Percentiles rank a stretch among this genome's conserved stretches.
Evolutionary conservation across 2,888 invertebrate genomes (phyloP).

Genomic region (Pammene fasciana): DNA sequence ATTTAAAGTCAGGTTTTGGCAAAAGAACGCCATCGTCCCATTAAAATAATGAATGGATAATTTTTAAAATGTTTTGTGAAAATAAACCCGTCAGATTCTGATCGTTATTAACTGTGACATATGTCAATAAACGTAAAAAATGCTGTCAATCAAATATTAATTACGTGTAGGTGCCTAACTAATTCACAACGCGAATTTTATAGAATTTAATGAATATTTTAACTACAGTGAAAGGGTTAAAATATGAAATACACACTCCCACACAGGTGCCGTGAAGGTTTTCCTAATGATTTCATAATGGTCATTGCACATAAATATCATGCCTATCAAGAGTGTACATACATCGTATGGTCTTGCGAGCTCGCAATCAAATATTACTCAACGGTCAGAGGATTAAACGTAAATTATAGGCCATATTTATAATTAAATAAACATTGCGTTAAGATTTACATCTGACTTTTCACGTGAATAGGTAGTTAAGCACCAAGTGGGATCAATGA

Average conservation of each 20-base stretch:
- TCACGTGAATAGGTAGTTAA: background rate
- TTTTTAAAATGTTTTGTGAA: too few relatives aligned
- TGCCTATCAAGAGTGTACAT: background rate
- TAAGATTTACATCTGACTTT: background rate
- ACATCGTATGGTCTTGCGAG: too few relatives aligned
- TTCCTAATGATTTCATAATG: slow-evolving; percentile 10
- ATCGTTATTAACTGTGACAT: too few relatives aligned
- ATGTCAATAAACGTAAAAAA: too few relatives aligned
- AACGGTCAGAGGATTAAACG: background rate
- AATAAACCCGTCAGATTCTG: too few relatives aligned
- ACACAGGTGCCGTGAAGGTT: slow-evolving; percentile 3
- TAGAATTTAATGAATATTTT: background rate
- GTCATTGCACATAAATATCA: background rate
- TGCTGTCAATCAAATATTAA: too few relatives aligned
- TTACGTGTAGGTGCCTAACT: too few relatives aligned
- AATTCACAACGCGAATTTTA: too few relatives aligned
- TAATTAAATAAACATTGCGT: slow-evolving; percentile 20
- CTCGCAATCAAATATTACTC: slow-evolving; percentile 13
- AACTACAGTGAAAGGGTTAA: background rate
- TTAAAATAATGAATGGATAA: too few relatives aligned
- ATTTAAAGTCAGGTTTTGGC: too few relatives aligned
- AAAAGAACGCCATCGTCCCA: too few relatives aligned
- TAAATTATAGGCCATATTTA: slow-evolving; percentile 7
- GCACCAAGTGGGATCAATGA: too few relatives aligned
- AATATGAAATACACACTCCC: slow-evolving; percentile 4